These are phyloP conservation scores for Chaunax sp. DNA, from an alignment of 2,797 vertebrate species.

Conservation along the genomic window DNA sequence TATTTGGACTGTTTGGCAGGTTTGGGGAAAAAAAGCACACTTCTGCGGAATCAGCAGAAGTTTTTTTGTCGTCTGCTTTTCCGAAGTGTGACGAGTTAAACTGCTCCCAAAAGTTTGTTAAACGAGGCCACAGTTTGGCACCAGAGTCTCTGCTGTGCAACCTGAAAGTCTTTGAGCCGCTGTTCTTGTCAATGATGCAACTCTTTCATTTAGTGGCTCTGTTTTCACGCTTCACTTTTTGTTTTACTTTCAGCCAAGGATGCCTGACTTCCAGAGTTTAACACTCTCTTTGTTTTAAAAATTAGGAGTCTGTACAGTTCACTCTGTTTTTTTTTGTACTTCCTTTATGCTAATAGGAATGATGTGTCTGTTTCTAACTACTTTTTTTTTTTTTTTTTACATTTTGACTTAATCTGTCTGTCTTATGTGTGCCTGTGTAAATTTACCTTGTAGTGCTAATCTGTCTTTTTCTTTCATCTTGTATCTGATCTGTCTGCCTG, in stretches of 20 bases:
- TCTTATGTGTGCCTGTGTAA: slow-evolving; percentile 19
- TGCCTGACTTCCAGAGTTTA: slow-evolving; percentile 67
- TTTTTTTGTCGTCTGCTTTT: slow-evolving; percentile 32
- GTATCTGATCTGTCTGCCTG: slow-evolving; percentile 20
- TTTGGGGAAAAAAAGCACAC: background rate
- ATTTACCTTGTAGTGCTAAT: slow-evolving; percentile 27
- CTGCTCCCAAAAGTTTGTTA: slow-evolving; percentile 60
- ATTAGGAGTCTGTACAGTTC: slow-evolving; percentile 57
- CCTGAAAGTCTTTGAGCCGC: slow-evolving; percentile 59
- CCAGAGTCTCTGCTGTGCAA: slow-evolving; percentile 45
- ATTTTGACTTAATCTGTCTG: slow-evolving; percentile 36
- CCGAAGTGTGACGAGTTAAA: slow-evolving; percentile 46
- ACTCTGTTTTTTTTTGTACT: slow-evolving; percentile 25
- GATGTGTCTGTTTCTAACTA: slow-evolving; percentile 42
- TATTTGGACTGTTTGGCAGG: background rate
- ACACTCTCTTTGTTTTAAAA: slow-evolving; percentile 47
- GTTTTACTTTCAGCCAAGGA: slow-evolving; percentile 71
- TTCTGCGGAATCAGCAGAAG: slow-evolving; percentile 38
- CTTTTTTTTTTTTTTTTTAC: slow-evolving; percentile 18
- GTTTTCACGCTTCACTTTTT: slow-evolving; percentile 71
- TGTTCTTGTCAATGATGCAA: slow-evolving; percentile 75
- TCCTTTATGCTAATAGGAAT: slow-evolving; percentile 42
- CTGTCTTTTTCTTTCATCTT: slow-evolving; percentile 25
- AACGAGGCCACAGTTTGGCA: slow-evolving; percentile 62
- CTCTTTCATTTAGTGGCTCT: slow-evolving; percentile 75